A percentile compares a stretch with the other conserved stretches of the same genome.
These are phyloP conservation scores for Eulemur mongoz DNA, from an alignment of 2,797 vertebrate genomes.

Conservation along the genomic window DNA sequence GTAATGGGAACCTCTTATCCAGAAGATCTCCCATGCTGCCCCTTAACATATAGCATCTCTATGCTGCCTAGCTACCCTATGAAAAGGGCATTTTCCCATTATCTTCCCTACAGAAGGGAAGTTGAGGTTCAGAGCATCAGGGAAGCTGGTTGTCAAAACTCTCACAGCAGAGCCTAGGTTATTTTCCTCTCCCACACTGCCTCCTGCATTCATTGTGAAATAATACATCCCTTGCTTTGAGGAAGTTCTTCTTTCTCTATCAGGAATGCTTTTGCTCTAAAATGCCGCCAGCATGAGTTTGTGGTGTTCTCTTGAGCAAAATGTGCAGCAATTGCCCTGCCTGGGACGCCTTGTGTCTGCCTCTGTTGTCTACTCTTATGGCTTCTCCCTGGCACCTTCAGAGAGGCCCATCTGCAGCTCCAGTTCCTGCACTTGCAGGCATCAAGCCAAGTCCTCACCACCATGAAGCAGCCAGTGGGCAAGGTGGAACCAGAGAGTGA, in stretches of 20 bases:
- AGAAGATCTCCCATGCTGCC: not conserved
- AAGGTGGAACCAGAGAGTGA: not conserved
- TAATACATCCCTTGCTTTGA: not conserved
- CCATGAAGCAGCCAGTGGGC: not conserved
- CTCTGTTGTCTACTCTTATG: not conserved
- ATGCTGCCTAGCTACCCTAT: not conserved
- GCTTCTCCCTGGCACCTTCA: not conserved
- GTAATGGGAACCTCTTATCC: not conserved
- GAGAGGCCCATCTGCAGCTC: no score
- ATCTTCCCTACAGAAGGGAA: no score
- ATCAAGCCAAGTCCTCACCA: not conserved
- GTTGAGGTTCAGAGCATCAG: not conserved
- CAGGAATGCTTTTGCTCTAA: not conserved
- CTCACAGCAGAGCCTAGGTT: not conserved
- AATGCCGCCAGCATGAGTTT: not conserved
- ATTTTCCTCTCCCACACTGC: not conserved
- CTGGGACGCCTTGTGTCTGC: not conserved
- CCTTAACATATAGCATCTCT: not conserved
- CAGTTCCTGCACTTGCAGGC: no score
- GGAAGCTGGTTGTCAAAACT: not conserved
- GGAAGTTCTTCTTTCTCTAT: not conserved
- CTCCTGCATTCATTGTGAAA: not conserved
- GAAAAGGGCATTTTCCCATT: not conserved
- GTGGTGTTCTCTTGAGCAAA: not conserved
- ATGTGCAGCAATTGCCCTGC: not conserved